Conservation (phyloP, 2,113 vertebrate genomes). For the Lynx canadensis region DNA sequence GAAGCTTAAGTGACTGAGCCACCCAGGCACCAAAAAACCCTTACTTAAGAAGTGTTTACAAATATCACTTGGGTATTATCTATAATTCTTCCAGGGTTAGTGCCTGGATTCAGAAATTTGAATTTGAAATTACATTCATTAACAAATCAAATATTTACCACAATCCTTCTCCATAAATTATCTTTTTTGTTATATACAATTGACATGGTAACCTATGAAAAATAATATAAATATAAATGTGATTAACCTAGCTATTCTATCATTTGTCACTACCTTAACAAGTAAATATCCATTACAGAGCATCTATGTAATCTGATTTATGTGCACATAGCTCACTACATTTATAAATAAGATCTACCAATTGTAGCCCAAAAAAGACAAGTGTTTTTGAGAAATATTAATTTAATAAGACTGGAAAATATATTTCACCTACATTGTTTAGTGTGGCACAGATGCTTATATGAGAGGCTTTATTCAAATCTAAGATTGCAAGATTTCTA, state of each 20-base stretch:
- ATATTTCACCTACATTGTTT: neutral
- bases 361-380: neutral
- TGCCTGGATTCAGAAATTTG: neutral
- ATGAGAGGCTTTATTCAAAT: neutral
- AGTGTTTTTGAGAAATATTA: neutral
- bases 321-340: neutral
- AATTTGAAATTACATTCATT: slow-evolving; percentile 1
- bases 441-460: slow-evolving; percentile 9
- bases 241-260: slow-evolving; percentile 73
- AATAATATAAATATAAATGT: slow-evolving; percentile 41
- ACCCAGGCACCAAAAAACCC: no score
- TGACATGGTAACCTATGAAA: neutral
- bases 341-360: neutral
- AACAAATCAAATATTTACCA: slow-evolving; percentile 46
- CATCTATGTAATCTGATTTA: neutral
- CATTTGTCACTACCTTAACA: slow-evolving; percentile 70
- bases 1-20: no score
- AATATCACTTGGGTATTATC: neutral
- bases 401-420: slow-evolving; percentile 29
- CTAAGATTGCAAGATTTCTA: neutral
- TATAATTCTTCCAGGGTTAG: rapidly evolving
- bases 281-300: slow-evolving; percentile 38
- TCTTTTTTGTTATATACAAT: slow-evolving; percentile 67
- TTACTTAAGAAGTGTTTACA: neutral
- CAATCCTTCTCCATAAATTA: slow-evolving; percentile 42